A percentile compares a stretch with the other conserved stretches of the same genome.
These are phyloP conservation scores for Eidolon helvum DNA, from an alignment of 2,113 vertebrate species.

Conservation along the genomic window DNA sequence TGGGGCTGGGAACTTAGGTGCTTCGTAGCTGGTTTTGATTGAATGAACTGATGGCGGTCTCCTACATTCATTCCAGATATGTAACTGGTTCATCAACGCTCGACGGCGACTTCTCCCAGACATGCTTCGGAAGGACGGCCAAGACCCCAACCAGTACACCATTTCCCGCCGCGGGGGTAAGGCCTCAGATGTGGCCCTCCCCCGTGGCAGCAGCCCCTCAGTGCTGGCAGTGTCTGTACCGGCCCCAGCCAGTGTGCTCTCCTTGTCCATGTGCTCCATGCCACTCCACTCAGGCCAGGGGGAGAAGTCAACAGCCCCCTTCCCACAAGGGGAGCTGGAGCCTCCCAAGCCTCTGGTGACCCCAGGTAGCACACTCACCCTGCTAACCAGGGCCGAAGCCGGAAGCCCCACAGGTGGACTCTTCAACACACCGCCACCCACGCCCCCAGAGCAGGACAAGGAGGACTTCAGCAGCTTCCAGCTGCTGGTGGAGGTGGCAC, in stretches of 20 bases:
- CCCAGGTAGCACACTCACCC: constrained; percentile 80
- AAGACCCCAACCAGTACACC: constrained; percentile 96
- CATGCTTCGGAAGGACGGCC: constrained; percentile 95
- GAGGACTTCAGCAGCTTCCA: constrained; percentile 96
- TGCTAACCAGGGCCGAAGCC: constrained; percentile 80
- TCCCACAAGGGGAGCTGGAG: constrained; percentile 74
- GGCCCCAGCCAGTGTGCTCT: constrained; percentile 73
- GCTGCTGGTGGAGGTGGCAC: constrained; percentile 92
- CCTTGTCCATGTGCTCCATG: constrained; percentile 78
- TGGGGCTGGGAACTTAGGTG: background rate
- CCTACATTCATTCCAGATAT: constrained; percentile 86
- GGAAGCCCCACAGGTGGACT: constrained; percentile 88
- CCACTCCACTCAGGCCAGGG: constrained; percentile 79
- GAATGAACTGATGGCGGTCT: background rate
- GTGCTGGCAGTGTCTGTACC: constrained; percentile 81
- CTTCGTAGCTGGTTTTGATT: background rate
- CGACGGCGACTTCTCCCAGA: constrained; percentile 94
- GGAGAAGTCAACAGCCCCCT: constrained; percentile 57
- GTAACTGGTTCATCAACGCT: constrained; percentile 99
- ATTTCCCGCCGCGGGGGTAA: constrained; percentile 92
- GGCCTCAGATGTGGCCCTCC: constrained; percentile 63
- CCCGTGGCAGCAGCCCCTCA: constrained; percentile 68
- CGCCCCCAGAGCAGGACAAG: constrained; percentile 90
- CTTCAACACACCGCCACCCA: constrained; percentile 92
- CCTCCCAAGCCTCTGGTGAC: constrained; percentile 9